Evolutionary conservation across 2,888 invertebrate genomes (phyloP), one percentile per base, ranked within the genome.

Genomic region (Platycheirus rosarum): DNA sequence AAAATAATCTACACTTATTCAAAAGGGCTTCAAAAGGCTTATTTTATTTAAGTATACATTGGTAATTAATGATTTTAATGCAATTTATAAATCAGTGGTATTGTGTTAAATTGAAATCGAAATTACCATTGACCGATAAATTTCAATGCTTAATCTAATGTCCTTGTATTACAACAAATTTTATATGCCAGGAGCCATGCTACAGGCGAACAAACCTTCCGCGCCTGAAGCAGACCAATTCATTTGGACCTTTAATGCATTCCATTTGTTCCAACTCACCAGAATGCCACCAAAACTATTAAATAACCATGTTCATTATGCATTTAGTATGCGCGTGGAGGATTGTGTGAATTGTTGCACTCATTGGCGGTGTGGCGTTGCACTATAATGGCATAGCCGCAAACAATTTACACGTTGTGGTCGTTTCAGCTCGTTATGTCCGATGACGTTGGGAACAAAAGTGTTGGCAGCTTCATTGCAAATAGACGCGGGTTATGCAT

Each of bases 301-400:
- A 73, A 68, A 71, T 77, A 80, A 71, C 51, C 60, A 77, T 49
- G 23, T 48, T 16, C 77, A 77, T 77, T 77, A 70, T 8, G 1
- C 57, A 42, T 60, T 57, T 6, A 23, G 6, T 40, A 57, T 57
- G 57, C 57, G 63, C 48, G 49, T 51, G 62, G 62, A 62, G 66
- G 48, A 82, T 77, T 77, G 82, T 82, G 76, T 55, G 82, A 82
- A 82, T 82, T 82, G 82, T 77, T 82, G 71, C 73, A 68, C 68
- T 32, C 29, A 32, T 32, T 1, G 29, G 8, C 29, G n/a, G n/a
- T n/a, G n/a, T n/a, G n/a, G n/a, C 8, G 29, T 32, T 32, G 29
- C 8, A 32, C 29, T 32, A 68, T 71, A 71, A 71, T 49, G 49
- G 71, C 42, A 55, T 37, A 68, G 68, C 66, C 55, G 77, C 77